phyloP scores from a whole-genome alignment of 1,140 invertebrate species.

The Camponotus floridanus region DNA sequence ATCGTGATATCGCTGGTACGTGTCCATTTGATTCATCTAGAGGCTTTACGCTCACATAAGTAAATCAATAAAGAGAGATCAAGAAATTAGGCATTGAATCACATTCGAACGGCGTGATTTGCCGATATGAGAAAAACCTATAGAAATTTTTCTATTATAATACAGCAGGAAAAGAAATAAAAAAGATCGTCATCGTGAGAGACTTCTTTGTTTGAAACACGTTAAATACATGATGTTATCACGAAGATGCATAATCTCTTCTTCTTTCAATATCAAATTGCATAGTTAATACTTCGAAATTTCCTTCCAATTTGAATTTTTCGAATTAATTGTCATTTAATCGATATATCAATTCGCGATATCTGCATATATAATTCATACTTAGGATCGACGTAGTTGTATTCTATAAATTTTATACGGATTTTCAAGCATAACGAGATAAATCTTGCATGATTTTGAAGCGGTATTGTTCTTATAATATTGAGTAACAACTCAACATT shows the following conservation, averaged over 20 bases:
- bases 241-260: conserved; percentile 2
- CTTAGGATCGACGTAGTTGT: background rate
- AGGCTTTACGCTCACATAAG: background rate
- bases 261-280: conserved; percentile 23
- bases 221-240: background rate
- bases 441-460: conserved; percentile 20
- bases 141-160: background rate
- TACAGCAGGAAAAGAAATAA: background rate
- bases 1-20: conserved; percentile 29
- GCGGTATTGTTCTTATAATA: conserved; percentile 23
- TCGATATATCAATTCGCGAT: conserved; percentile 11
- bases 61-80: background rate
- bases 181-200: background rate
- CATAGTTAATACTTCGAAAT: background rate
- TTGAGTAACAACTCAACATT: conserved; percentile 4
- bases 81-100: conserved; percentile 29
- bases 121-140: background rate
- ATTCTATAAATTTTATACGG: background rate
- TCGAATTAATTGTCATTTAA: background rate
- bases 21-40: background rate
- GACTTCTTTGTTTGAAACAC: background rate
- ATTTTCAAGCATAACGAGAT: background rate
- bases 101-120: background rate
- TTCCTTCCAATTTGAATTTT: background rate
- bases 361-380: conserved; percentile 23